These are phyloP conservation scores for Rhabdomys pumilio DNA, from an alignment of 2,797 vertebrate species.

Conservation along the genomic window DNA sequence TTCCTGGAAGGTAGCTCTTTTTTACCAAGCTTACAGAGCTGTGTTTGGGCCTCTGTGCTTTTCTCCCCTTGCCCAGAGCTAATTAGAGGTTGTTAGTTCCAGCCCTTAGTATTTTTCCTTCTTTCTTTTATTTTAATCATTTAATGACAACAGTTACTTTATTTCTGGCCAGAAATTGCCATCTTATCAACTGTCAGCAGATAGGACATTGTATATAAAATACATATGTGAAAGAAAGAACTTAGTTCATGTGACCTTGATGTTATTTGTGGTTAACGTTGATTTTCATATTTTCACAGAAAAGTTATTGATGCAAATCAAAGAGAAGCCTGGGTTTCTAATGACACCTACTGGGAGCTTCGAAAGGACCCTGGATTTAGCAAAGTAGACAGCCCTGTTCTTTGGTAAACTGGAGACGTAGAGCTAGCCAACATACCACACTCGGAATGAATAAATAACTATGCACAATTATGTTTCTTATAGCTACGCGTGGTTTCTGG, in stretches of 20 bases:
- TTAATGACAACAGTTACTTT: constrained; percentile 37
- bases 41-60: not conserved
- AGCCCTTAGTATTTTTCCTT: not conserved
- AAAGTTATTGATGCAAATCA: constrained; percentile 96
- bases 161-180: not conserved
- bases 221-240: not conserved
- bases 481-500: constrained; percentile 90
- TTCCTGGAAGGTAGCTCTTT: not conserved
- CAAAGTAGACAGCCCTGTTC: constrained; percentile 95
- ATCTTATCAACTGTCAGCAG: not conserved
- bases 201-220: not conserved
- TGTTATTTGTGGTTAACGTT: constrained; percentile 55
- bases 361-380: constrained; percentile 98
- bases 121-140: constrained; percentile 15
- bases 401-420: constrained; percentile 95
- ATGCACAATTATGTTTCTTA: constrained; percentile 93
- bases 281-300: constrained; percentile 89
- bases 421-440: constrained; percentile 89
- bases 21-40: not conserved
- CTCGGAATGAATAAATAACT: constrained; percentile 91
- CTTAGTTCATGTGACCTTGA: not conserved
- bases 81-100: not conserved
- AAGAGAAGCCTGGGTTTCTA: constrained; percentile 98
- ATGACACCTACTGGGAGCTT: constrained; percentile 98
- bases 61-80: not conserved